These are phyloP conservation scores for Thunnus albacares DNA, from an alignment of 2,797 vertebrate genomes.

Conservation along the genomic window DNA sequence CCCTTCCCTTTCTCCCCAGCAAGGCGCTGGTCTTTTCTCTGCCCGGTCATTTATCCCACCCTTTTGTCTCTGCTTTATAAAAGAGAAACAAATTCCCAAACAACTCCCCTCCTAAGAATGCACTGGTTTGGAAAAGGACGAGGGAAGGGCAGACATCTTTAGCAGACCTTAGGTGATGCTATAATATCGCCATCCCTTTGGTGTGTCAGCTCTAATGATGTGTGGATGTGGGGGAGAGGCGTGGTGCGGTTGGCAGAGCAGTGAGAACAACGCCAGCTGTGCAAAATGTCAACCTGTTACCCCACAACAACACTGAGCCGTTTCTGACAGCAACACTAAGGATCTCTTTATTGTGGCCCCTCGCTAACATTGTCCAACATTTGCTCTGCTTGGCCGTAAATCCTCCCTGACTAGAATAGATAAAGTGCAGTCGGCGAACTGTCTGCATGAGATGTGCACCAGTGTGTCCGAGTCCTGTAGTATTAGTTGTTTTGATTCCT, in stretches of 20 bases:
- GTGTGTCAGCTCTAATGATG: constrained; percentile 79
- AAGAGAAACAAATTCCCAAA: constrained; percentile 86
- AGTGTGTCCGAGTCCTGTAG: constrained; percentile 54
- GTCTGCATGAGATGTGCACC: constrained; percentile 51
- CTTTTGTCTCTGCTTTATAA: constrained; percentile 83
- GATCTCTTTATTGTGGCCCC: constrained; percentile 76
- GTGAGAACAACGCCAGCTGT: constrained; percentile 86
- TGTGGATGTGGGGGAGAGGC: constrained; percentile 56
- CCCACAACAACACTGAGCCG: constrained; percentile 65
- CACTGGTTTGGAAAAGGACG: constrained; percentile 66
- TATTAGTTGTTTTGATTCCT: constrained; percentile 68
- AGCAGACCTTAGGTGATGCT: constrained; percentile 75
- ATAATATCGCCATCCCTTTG: constrained; percentile 69
- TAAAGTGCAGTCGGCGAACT: constrained; percentile 56
- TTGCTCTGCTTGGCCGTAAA: constrained; percentile 70
- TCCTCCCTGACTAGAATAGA: constrained; percentile 66
- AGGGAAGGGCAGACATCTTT: constrained; percentile 75
- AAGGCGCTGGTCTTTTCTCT: constrained; percentile 95
- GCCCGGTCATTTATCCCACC: constrained; percentile 88
- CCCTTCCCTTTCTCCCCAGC: constrained; percentile 90
- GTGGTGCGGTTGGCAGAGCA: constrained; percentile 44
- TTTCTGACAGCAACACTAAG: constrained; percentile 69
- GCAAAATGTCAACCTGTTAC: constrained; percentile 79
- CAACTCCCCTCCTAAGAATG: constrained; percentile 73
- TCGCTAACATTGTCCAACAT: constrained; percentile 73